phyloP scores from a whole-genome alignment of 2,888 invertebrate genomes.

The Tholera decimalis region DNA sequence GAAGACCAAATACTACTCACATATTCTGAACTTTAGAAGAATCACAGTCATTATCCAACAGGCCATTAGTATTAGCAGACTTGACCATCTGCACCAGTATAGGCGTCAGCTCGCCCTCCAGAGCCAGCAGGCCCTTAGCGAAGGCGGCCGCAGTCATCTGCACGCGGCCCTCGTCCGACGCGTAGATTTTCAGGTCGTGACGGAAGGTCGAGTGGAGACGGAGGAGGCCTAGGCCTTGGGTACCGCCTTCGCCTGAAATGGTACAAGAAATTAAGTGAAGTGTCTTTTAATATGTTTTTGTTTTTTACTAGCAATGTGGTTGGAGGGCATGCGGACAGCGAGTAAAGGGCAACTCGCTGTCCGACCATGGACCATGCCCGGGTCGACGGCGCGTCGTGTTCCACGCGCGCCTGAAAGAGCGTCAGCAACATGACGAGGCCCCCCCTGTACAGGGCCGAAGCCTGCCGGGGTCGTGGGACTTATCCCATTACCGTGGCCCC shows the following conservation, averaged over 20 bases:
- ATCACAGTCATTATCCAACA: constrained; percentile 99
- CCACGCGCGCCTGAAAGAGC: too few species aligned
- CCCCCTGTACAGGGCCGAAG: too few species aligned
- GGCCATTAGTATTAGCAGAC: constrained; percentile 99
- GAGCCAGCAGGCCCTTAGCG: constrained; percentile 98
- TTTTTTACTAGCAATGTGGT: too few species aligned
- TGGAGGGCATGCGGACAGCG: too few species aligned
- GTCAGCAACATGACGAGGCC: too few species aligned
- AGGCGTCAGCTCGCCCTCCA: constrained; percentile 99
- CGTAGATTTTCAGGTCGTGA: constrained; percentile 99
- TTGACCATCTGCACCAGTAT: constrained; percentile 99
- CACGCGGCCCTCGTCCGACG: constrained; percentile 99
- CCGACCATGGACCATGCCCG: too few species aligned
- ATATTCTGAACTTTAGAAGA: constrained; percentile 98
- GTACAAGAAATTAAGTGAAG: too few species aligned
- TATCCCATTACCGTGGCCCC: too few species aligned
- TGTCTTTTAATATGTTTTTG: too few species aligned
- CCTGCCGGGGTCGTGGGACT: too few species aligned
- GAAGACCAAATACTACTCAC: constrained; percentile 91
- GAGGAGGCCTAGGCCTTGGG: constrained; percentile 98
- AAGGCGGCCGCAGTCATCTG: constrained; percentile 99
- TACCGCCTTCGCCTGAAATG: constrained; percentile 95
- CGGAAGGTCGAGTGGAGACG: constrained; percentile 99
- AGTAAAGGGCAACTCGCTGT: too few species aligned
- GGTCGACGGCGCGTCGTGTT: too few species aligned